phyloP scores from a whole-genome alignment of 1,140 invertebrate genomes.

The Adoxophyes honmai region DNA sequence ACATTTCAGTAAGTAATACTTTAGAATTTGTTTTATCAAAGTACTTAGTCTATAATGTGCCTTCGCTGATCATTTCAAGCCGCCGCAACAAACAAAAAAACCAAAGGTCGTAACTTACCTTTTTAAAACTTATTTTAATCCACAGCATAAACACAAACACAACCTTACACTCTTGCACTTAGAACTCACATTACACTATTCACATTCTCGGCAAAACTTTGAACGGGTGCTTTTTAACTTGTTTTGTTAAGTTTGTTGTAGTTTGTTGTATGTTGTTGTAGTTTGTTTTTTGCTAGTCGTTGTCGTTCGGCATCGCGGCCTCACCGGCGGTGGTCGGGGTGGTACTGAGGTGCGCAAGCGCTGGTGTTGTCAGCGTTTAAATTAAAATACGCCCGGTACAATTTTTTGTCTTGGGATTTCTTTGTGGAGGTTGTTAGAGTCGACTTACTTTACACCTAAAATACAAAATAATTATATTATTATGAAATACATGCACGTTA shows the following conservation, averaged over 20 bases:
- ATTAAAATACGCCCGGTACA: background rate
- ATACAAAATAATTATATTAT: no score
- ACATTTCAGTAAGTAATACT: no score
- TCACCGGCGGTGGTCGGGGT: slow-evolving; percentile 45
- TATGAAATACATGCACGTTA: no score
- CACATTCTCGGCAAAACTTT: slow-evolving; percentile 50
- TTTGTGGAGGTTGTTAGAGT: no score
- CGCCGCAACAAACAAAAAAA: no score
- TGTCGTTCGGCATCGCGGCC: slow-evolving; percentile 64
- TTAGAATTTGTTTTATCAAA: no score
- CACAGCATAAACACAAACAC: slow-evolving; percentile 44
- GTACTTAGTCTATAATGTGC: no score
- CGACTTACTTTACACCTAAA: no score
- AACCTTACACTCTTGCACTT: slow-evolving; percentile 45
- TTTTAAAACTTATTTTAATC: slow-evolving; percentile 9
- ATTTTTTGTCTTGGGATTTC: no score
- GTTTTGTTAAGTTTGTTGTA: slow-evolving; percentile 7
- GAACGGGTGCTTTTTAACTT: slow-evolving; percentile 25
- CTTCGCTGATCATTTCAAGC: no score
- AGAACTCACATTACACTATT: slow-evolving; percentile 58
- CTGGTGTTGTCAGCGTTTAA: slow-evolving; percentile 28
- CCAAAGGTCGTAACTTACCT: slow-evolving; percentile 13
- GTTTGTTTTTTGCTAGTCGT: slow-evolving; percentile 35
- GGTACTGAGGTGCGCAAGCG: slow-evolving; percentile 45
- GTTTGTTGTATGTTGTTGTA: slow-evolving; percentile 28